Evolutionary conservation across 2,113 vertebrate genomes (phyloP).

Genomic region (Campylomormyrus numenius): DNA sequence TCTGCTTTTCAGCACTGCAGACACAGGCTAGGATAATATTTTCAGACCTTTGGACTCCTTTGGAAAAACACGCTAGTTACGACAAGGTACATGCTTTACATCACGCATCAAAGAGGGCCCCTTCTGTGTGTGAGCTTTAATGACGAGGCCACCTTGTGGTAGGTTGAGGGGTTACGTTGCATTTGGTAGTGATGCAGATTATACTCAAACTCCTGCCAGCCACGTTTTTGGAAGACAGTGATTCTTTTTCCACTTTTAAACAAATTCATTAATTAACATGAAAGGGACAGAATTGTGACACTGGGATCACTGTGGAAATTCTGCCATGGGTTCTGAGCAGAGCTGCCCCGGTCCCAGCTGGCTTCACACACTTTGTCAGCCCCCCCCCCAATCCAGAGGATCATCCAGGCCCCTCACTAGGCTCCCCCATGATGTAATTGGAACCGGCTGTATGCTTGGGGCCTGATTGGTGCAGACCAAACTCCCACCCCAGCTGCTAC

Average conservation of each 20-base stretch:
- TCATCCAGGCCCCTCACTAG: neutral
- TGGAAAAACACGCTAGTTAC: neutral
- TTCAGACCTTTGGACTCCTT: neutral
- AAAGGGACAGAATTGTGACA: neutral
- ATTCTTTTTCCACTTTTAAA: neutral
- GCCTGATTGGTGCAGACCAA: neutral
- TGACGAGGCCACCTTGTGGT: neutral
- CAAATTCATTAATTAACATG: neutral
- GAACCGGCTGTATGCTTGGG: neutral
- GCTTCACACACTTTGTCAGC: neutral
- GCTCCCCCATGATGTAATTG: neutral
- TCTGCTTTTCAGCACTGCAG: neutral
- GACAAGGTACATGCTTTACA: neutral
- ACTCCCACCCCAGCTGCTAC: neutral
- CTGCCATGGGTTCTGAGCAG: neutral
- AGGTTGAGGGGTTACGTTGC: neutral
- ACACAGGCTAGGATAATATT: slow-evolving; percentile 4
- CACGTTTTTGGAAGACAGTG: neutral
- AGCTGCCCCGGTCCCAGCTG: neutral
- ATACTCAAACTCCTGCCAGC: neutral
- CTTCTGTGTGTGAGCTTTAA: neutral
- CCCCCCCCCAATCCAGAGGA: neutral
- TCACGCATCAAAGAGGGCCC: neutral
- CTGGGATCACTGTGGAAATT: neutral
- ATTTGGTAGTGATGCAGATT: neutral